Base-by-base conservation (phyloP, 2,888 invertebrate genomes). In the Mamestra brassicae region DNA sequence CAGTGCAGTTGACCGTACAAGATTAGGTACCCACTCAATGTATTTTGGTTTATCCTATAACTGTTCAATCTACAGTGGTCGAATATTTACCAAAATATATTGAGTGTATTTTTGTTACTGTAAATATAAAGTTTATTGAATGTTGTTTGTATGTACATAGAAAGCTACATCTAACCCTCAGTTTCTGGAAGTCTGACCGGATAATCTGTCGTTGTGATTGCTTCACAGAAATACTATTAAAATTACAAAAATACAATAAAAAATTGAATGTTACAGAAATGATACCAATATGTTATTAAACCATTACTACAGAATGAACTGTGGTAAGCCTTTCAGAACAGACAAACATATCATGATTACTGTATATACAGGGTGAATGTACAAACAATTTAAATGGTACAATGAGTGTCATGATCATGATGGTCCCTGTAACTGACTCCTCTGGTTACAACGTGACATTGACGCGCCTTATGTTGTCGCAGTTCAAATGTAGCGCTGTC, bases 171-270 rank as follows among this genome's bases (percentile, higher is more conserved):
- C n/a, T 71, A 71, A 45, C n/a, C 7, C 7, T 0, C 17, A 13
- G 42, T 58, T 42, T 50, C 42, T 60, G 42, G 61, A 60, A 75
- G 42, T 54, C n/a, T 75, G 11, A 15, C 15, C 17, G n/a, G 13
- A 42, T 2, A 13, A 45, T 76, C 36, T 58, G 58, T 13, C 26
- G 34, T 26, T 4, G 55, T 26, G 11, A 26, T 10, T 11, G n/a
- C 26, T 34, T 5, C 26, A 11, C 55, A 11, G 55, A 55, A 34
- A 4, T 55, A 10, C 4, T 8, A 8, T 45, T 45, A 45, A 45
- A 10, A 17, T 5, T 50, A 15, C 50, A 15, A 15, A 50, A 50
- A 13, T 4, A n/a, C 26, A 57, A 34, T 57, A 57, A 2, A 38
- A 38, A 26, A 26, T 26, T 26, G 26, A 26, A 26, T 26, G 26